These are phyloP conservation scores for Sepiola atlantica DNA, from an alignment of 2,888 invertebrate genomes.

Conservation along the genomic window DNA sequence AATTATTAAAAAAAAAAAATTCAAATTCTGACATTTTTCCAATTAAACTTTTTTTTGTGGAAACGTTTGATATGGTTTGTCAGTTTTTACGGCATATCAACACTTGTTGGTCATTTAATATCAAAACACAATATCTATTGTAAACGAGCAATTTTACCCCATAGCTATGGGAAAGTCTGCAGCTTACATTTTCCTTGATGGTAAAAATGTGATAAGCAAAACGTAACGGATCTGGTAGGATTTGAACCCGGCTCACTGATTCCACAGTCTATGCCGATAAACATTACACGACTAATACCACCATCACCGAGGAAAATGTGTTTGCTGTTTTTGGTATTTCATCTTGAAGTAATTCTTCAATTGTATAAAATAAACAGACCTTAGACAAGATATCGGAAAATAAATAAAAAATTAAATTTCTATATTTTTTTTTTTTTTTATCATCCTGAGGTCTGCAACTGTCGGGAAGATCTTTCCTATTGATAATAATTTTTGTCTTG, in stretches of 20 bases:
- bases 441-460: not conserved
- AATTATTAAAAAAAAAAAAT: not conserved
- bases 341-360: not conserved
- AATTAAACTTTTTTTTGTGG: not conserved
- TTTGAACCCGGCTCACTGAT: no score
- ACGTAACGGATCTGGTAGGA: no score
- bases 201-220: no score
- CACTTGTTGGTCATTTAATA: no score
- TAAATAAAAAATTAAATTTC: not conserved
- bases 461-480: not conserved
- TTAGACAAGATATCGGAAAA: not conserved
- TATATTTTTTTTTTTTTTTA: not conserved
- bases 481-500: not conserved
- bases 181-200: no score
- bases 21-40: constrained; percentile 32
- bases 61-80: no score
- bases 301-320: not conserved
- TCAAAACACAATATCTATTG: no score
- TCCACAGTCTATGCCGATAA: no score
- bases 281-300: no score
- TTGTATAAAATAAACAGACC: not conserved
- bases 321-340: not conserved
- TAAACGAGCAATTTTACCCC: no score
- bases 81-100: no score
- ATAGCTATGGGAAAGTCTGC: no score